These are phyloP conservation scores for Colletes gigas DNA, from an alignment of 1,140 invertebrate genomes.

Conservation along the genomic window DNA sequence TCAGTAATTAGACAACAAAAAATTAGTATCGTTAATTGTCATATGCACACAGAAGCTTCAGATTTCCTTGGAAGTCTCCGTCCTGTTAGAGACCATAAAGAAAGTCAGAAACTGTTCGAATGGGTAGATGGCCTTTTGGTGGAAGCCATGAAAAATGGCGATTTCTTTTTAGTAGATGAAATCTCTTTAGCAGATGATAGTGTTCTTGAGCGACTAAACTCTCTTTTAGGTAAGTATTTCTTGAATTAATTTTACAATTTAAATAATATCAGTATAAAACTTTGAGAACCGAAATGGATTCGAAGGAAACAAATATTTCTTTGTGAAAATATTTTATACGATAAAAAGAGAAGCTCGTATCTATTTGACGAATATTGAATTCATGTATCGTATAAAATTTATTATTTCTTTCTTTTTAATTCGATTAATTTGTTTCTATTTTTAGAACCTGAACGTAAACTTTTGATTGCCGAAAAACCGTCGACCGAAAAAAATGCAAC, in stretches of 20 bases:
- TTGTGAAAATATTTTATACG: neutral
- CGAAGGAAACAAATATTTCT: too few species aligned
- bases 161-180: conserved; percentile 97
- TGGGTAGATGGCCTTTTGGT: conserved; percentile 99
- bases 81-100: conserved; percentile 89
- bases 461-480: conserved; percentile 95
- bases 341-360: conserved; percentile 5
- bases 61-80: conserved; percentile 98
- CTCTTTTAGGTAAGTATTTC: conserved; percentile 85
- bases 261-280: neutral
- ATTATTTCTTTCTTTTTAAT: conserved; percentile 14
- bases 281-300: too few species aligned
- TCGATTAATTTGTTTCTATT: conserved; percentile 36
- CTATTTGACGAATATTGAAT: neutral
- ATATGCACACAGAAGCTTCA: conserved; percentile 98
- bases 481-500: conserved; percentile 76
- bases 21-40: conserved; percentile 93
- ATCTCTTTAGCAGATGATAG: conserved; percentile 99
- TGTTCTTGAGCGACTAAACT: conserved; percentile 98
- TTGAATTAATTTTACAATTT: conserved; percentile 13
- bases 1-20: conserved; percentile 86
- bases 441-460: conserved; percentile 93
- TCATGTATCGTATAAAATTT: neutral
- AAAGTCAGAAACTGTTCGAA: conserved; percentile 91
- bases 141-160: conserved; percentile 92